Percentiles rank a stretch among this genome's conserved stretches.
phyloP scores from a whole-genome alignment of 2,888 invertebrate genomes.

The Drosophila lacicola region DNA sequence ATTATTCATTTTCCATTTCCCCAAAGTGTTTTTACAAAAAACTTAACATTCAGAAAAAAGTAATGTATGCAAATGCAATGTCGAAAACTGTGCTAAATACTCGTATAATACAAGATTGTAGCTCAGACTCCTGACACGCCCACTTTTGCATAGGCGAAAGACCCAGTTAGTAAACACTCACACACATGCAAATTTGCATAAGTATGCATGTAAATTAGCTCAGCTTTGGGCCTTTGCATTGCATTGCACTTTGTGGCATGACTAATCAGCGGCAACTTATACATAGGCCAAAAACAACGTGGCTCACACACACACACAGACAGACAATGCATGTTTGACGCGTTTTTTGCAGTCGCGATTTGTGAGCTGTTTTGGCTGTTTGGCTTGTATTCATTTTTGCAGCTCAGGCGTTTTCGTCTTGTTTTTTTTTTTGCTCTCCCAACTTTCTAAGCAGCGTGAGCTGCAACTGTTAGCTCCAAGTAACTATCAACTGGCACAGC shows the following conservation, averaged over 20 bases:
- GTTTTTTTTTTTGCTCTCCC: conserved; percentile 34
- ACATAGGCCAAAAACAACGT: conserved; percentile 28
- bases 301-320: conserved; percentile 20
- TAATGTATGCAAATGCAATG: conserved; percentile 47
- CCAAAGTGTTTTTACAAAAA: conserved; percentile 19
- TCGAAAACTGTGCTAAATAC: conserved; percentile 53
- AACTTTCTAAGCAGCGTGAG: conserved; percentile 55
- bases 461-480: conserved; percentile 30
- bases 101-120: conserved; percentile 15
- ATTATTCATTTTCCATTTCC: conserved; percentile 31
- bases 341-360: conserved; percentile 43
- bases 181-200: conserved; percentile 34
- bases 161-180: conserved; percentile 59
- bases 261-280: conserved; percentile 59
- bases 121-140: conserved; percentile 41
- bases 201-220: conserved; percentile 67
- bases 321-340: conserved; percentile 49
- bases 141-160: conserved; percentile 25
- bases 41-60: conserved; percentile 32
- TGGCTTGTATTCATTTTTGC: conserved; percentile 37
- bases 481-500: conserved; percentile 14
- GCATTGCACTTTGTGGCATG: conserved; percentile 68
- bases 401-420: conserved; percentile 33
- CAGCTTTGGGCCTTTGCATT: conserved; percentile 58
- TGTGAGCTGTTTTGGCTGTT: conserved; percentile 36